These are phyloP conservation scores for Diaphora mendica DNA, from an alignment of 2,888 invertebrate species.

Conservation along the genomic window DNA sequence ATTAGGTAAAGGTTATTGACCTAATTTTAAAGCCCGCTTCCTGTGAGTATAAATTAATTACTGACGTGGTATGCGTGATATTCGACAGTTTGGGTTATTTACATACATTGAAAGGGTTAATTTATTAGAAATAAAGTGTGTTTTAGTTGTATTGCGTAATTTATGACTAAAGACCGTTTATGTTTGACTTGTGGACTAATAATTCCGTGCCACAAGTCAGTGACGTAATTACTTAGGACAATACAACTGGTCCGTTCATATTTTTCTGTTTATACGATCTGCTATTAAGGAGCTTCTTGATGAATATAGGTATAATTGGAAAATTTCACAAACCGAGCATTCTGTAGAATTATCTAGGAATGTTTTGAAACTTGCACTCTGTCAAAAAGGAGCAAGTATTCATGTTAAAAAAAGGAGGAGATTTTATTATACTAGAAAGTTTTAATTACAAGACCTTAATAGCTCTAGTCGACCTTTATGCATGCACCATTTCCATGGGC, in stretches of 20 bases:
- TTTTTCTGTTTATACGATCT: neutral
- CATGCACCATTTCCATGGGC: no score
- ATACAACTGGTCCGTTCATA: neutral
- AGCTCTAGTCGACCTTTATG: no score
- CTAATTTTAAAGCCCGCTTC: conserved; percentile 27
- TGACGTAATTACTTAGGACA: neutral
- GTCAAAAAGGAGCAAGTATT: no score
- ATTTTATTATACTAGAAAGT: no score
- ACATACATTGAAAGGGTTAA: neutral
- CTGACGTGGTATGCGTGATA: conserved; percentile 34
- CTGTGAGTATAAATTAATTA: conserved; percentile 27
- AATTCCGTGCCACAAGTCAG: neutral
- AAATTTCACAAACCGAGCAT: neutral
- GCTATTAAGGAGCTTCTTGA: no score
- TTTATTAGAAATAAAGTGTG: neutral
- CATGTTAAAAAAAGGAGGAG: no score
- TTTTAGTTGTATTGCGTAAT: conserved; percentile 1
- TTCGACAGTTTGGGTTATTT: conserved; percentile 26
- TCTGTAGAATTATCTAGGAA: neutral
- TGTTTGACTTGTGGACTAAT: neutral
- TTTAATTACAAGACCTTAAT: no score
- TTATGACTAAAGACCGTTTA: neutral
- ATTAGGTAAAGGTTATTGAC: conserved; percentile 14
- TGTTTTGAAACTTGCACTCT: no score
- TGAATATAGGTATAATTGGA: no score